A percentile compares a stretch with the other conserved stretches of the same genome.
These are phyloP conservation scores for Drosophila insularis DNA, from an alignment of 1,140 invertebrate species.

Conservation along the genomic window DNA sequence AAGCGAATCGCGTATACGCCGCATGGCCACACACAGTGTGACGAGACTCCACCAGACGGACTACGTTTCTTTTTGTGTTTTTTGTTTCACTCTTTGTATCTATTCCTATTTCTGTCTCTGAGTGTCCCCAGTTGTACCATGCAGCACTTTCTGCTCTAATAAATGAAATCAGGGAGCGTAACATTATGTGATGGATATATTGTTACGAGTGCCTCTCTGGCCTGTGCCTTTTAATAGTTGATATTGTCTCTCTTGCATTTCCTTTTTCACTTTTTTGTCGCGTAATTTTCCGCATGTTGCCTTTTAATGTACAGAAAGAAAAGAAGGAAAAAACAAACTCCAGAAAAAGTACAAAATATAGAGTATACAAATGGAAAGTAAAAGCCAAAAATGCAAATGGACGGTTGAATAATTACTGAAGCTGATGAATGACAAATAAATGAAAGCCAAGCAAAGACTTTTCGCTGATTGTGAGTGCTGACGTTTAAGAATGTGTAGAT, in stretches of 20 bases:
- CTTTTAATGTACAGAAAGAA: conserved; percentile 42
- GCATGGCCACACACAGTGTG: conserved; percentile 39
- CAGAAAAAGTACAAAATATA: neutral
- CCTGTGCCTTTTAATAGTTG: conserved; percentile 55
- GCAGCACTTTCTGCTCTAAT: conserved; percentile 77
- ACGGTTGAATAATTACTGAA: conserved; percentile 72
- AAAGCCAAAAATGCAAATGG: conserved; percentile 59
- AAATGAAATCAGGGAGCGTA: conserved; percentile 80
- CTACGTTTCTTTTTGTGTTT: neutral
- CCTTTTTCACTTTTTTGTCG: conserved; percentile 47
- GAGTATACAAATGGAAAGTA: neutral
- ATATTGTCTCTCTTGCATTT: conserved; percentile 68
- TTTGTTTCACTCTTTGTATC: neutral
- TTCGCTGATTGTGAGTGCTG: conserved; percentile 28
- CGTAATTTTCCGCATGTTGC: conserved; percentile 79
- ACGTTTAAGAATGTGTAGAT: neutral
- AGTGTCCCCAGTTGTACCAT: conserved; percentile 60
- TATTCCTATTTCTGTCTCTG: conserved; percentile 13
- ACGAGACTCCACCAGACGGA: neutral
- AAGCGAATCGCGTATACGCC: conserved; percentile 63
- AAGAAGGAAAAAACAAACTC: conserved; percentile 1
- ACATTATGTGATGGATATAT: conserved; percentile 81
- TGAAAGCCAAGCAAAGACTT: conserved; percentile 16
- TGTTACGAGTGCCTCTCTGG: conserved; percentile 48
- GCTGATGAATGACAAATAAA: conserved; percentile 46